Evolutionary conservation across 2,888 invertebrate species (phyloP).

Genomic region (Limnephilus marmoratus): DNA sequence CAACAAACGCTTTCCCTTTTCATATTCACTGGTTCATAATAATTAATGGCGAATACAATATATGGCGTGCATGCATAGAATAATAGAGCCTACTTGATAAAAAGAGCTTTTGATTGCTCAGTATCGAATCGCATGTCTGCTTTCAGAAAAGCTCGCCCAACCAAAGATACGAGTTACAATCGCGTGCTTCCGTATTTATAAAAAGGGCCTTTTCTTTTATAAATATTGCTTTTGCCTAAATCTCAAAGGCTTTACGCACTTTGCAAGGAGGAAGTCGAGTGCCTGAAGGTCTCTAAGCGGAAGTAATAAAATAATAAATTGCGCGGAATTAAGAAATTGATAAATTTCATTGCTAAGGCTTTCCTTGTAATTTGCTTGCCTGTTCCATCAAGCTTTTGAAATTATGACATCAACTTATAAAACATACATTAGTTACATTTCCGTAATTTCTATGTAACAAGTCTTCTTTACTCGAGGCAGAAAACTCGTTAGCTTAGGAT

Average conservation of each 20-base stretch:
- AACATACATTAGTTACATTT: background rate
- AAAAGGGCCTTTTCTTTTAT: slow-evolving; percentile 24
- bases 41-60: slow-evolving; percentile 41
- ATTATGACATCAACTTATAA: background rate
- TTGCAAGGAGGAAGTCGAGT: background rate
- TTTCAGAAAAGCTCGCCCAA: slow-evolving; percentile 33
- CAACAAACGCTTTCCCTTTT: background rate
- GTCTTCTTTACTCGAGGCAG: background rate
- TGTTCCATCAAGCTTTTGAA: background rate
- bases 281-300: slow-evolving; percentile 6
- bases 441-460: background rate
- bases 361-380: background rate
- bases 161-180: slow-evolving; percentile 41
- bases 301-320: slow-evolving; percentile 17
- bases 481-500: background rate
- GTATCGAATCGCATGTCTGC: slow-evolving; percentile 55
- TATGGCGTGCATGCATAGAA: slow-evolving; percentile 38
- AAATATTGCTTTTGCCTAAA: background rate
- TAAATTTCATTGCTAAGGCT: background rate
- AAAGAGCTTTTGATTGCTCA: slow-evolving; percentile 51
- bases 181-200: slow-evolving; percentile 35
- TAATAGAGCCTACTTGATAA: slow-evolving; percentile 44
- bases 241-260: slow-evolving; percentile 20
- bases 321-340: slow-evolving; percentile 1
- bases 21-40: background rate